These are phyloP conservation scores for Myotis brandtii DNA, from an alignment of 2,113 vertebrate species.

Conservation along the genomic window DNA sequence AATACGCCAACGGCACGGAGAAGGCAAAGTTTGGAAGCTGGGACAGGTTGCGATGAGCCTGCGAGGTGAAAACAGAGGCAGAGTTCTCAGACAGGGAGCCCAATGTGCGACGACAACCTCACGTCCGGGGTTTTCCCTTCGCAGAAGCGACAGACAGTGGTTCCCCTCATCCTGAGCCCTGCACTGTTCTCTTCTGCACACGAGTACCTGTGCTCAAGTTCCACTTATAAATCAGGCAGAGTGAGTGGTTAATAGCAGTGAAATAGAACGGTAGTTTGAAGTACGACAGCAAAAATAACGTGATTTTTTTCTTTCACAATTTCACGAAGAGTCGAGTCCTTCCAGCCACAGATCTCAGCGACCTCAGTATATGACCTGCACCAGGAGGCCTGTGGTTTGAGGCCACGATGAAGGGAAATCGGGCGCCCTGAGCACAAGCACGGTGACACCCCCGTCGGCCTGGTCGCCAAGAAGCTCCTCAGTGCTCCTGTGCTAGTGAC, in stretches of 20 bases:
- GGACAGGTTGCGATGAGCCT: conserved; percentile 96
- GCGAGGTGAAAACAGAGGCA: background rate
- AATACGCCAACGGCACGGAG: conserved; percentile 93
- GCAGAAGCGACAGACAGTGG: background rate
- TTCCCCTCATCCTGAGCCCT: background rate
- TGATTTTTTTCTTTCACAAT: background rate
- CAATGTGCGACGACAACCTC: accelerated
- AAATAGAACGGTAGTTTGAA: background rate
- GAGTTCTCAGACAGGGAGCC: background rate
- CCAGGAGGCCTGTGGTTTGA: background rate
- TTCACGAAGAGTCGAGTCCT: background rate
- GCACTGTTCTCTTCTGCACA: background rate
- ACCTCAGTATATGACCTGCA: background rate
- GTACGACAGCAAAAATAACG: background rate
- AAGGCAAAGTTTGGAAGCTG: conserved; percentile 98
- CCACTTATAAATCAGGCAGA: background rate
- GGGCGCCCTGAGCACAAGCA: background rate
- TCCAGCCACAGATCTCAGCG: background rate
- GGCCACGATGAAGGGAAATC: background rate
- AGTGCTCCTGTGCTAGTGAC: background rate
- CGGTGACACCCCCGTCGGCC: background rate
- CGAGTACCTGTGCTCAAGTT: background rate
- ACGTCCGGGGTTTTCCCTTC: background rate
- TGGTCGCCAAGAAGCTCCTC: background rate
- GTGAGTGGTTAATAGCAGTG: background rate